Percentiles rank a stretch among this genome's conserved stretches.
Conservation (phyloP, 2,888 invertebrate species). For the Dendrolimus pini region DNA sequence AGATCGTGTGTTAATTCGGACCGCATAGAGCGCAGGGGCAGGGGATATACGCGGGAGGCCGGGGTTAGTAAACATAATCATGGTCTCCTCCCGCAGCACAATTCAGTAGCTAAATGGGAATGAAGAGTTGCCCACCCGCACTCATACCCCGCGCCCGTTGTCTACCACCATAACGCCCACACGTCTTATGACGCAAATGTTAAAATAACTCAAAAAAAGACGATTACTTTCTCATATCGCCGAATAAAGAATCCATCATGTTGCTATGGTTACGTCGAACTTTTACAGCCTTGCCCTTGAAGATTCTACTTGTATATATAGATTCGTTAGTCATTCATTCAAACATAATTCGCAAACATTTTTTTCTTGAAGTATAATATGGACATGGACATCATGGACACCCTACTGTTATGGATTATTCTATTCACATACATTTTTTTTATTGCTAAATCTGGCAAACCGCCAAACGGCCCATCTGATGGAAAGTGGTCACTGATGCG, state of each 20-base stretch:
- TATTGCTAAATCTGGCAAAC: too few relatives aligned
- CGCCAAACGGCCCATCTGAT: too few relatives aligned
- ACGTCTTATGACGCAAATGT: conserved; percentile 50
- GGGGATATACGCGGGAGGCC: conserved; percentile 31
- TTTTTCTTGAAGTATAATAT: too few relatives aligned
- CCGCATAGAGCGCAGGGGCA: conserved; percentile 52
- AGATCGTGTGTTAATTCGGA: conserved; percentile 70
- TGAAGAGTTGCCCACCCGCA: conserved; percentile 57
- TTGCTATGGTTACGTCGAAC: not conserved
- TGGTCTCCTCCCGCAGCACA: conserved; percentile 67
- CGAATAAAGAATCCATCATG: not conserved
- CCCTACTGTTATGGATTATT: too few relatives aligned
- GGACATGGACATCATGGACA: too few relatives aligned
- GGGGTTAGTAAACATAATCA: conserved; percentile 71
- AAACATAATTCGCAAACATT: too few relatives aligned
- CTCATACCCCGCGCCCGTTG: conserved; percentile 37
- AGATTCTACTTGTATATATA: too few relatives aligned
- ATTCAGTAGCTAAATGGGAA: conserved; percentile 72
- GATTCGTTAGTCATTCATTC: too few relatives aligned
- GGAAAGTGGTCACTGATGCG: too few relatives aligned
- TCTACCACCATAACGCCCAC: conserved; percentile 51
- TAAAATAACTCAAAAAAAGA: conserved; percentile 29
- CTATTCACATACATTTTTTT: too few relatives aligned
- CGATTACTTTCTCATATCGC: not conserved
- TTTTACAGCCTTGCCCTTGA: not conserved